Percentiles rank a stretch among this genome's conserved stretches.
Conservation (phyloP, 1,140 invertebrate species). For the Temnothorax nylanderi region DNA sequence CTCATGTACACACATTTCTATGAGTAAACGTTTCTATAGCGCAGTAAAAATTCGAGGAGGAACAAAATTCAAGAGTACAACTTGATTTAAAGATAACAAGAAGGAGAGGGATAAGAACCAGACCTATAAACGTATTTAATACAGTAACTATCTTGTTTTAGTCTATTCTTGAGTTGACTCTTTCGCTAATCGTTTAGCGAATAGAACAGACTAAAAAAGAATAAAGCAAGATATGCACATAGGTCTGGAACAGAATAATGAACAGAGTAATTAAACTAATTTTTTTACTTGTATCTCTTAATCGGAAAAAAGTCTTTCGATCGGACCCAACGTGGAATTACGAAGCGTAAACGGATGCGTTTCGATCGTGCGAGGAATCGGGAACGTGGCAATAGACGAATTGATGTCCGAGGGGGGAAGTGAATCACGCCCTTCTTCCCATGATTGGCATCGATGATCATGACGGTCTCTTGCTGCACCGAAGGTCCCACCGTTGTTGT, state of each 20-base stretch:
- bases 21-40: background rate
- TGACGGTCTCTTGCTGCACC: conserved; percentile 73
- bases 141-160: background rate
- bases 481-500: conserved; percentile 70
- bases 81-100: background rate
- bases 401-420: background rate
- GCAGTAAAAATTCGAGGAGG: background rate
- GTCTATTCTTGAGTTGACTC: background rate
- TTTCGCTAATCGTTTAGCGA: background rate
- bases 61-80: background rate
- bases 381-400: conserved; percentile 39
- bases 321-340: background rate
- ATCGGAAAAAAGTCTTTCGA: background rate
- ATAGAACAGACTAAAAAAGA: background rate
- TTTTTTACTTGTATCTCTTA: background rate
- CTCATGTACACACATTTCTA: background rate
- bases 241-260: background rate
- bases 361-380: background rate
- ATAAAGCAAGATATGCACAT: background rate
- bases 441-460: conserved; percentile 83
- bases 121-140: background rate
- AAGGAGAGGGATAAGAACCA: background rate
- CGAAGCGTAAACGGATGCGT: conserved; percentile 1
- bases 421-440: conserved; percentile 48
- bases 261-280: background rate